Conservation (phyloP, 2,888 invertebrate genomes). For the Megastigmus dorsalis region DNA sequence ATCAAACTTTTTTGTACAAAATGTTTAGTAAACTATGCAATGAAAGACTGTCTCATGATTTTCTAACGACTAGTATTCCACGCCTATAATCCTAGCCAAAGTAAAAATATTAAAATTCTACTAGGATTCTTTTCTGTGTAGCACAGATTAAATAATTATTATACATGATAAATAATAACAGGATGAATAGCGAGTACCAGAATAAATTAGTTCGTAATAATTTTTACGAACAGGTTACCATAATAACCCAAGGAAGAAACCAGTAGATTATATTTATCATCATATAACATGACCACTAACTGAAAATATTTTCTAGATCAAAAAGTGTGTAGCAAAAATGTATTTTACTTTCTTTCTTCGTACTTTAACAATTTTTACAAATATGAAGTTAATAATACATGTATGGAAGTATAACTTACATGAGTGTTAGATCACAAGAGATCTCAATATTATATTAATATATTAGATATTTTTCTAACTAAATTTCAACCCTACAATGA, state of each 20-base stretch:
- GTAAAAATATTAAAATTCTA: conserved; percentile 37
- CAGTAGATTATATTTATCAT: conserved; percentile 13
- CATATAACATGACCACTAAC: background rate
- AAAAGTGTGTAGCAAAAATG: conserved; percentile 21
- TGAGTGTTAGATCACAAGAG: conserved; percentile 39
- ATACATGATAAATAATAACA: conserved; percentile 32
- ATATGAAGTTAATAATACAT: conserved; percentile 42
- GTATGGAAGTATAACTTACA: conserved; percentile 49
- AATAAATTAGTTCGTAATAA: background rate
- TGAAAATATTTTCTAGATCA: background rate
- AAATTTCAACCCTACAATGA: conserved; percentile 49
- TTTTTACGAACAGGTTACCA: background rate
- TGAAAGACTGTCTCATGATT: conserved; percentile 51
- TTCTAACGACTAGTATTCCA: conserved; percentile 49
- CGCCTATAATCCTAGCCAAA: conserved; percentile 8
- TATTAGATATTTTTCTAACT: conserved; percentile 37
- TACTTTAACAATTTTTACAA: conserved; percentile 50
- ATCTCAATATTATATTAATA: conserved; percentile 43
- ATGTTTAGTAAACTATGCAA: conserved; percentile 31
- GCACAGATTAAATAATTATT: conserved; percentile 20
- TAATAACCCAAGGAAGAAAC: conserved; percentile 20
- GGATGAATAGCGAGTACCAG: conserved; percentile 35
- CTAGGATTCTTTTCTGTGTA: conserved; percentile 23
- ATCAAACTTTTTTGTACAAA: conserved; percentile 44
- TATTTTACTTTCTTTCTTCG: conserved; percentile 46